Conservation (phyloP, 2,888 invertebrate species). For the Dasypolia templi region DNA sequence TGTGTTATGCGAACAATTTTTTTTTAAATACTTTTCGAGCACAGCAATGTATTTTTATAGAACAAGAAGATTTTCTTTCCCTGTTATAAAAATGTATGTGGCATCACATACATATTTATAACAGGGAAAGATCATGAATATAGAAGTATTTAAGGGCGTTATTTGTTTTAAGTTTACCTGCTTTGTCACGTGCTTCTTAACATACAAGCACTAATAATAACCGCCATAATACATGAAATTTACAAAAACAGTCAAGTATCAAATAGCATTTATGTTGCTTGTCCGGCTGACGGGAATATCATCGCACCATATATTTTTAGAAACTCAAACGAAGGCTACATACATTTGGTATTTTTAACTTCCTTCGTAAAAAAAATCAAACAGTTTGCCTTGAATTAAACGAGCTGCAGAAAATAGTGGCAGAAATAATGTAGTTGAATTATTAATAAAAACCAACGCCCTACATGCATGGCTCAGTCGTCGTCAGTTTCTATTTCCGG, state of each 20-base stretch:
- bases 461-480: neutral
- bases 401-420: slow-evolving; percentile 3
- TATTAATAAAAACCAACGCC: slow-evolving; percentile 1
- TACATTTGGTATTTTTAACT: slow-evolving; percentile 47
- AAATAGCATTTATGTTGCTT: slow-evolving; percentile 41
- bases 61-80: too few relatives aligned
- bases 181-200: neutral
- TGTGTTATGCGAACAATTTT: too few relatives aligned
- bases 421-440: neutral
- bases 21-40: too few relatives aligned
- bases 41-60: too few relatives aligned
- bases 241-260: slow-evolving; percentile 15
- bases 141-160: neutral
- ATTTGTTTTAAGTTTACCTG: neutral
- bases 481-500: slow-evolving; percentile 15
- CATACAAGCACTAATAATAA: neutral
- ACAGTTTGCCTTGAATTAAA: slow-evolving; percentile 18
- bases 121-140: neutral
- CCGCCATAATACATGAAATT: neutral
- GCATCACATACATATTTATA: neutral
- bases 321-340: slow-evolving; percentile 36
- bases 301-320: slow-evolving; percentile 38
- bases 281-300: slow-evolving; percentile 21
- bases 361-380: slow-evolving; percentile 4
- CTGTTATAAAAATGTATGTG: too few relatives aligned